These are phyloP conservation scores for Oscheius sp. DNA, from an alignment of 2,888 invertebrate species.

Conservation along the genomic window DNA sequence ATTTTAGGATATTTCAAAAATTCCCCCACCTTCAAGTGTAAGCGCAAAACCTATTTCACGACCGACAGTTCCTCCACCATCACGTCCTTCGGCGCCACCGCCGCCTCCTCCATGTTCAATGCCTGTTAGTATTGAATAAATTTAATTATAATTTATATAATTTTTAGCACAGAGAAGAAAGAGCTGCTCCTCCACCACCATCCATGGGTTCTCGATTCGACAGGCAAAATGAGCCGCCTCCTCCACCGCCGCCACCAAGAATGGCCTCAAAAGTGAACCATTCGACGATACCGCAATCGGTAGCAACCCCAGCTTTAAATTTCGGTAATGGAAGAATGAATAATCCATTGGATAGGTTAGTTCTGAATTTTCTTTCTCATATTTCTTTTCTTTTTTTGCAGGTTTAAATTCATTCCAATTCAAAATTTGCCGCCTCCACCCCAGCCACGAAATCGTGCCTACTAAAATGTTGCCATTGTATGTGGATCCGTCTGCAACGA, in stretches of 20 bases:
- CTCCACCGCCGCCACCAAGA: conserved; percentile 41
- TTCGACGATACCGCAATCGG: not conserved
- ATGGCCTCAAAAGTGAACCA: conserved; percentile 25
- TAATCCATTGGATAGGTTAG: conserved; percentile 24
- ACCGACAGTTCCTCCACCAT: conserved; percentile 44
- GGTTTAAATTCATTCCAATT: conserved; percentile 56
- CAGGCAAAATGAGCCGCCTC: conserved; percentile 24
- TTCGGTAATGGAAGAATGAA: conserved; percentile 3
- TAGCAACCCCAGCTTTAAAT: not conserved
- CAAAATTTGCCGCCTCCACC: conserved; percentile 57
- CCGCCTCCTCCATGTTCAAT: conserved; percentile 40
- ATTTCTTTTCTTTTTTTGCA: conserved; percentile 19
- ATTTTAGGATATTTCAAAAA: conserved; percentile 16
- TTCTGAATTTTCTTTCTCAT: not conserved
- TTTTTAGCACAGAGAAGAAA: conserved; percentile 10
- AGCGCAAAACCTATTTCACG: conserved; percentile 1
- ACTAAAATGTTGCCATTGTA: conserved; percentile 1
- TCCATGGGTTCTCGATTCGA: conserved; percentile 25
- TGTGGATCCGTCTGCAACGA: too few species aligned
- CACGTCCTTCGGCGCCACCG: conserved; percentile 55
- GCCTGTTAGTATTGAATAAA: not conserved
- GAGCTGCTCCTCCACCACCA: conserved; percentile 37
- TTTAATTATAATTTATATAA: not conserved
- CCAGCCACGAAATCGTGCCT: conserved; percentile 8
- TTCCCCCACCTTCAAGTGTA: conserved; percentile 24